Conservation (phyloP, 1,140 invertebrate species). For the Nixonia krombeini region DNA sequence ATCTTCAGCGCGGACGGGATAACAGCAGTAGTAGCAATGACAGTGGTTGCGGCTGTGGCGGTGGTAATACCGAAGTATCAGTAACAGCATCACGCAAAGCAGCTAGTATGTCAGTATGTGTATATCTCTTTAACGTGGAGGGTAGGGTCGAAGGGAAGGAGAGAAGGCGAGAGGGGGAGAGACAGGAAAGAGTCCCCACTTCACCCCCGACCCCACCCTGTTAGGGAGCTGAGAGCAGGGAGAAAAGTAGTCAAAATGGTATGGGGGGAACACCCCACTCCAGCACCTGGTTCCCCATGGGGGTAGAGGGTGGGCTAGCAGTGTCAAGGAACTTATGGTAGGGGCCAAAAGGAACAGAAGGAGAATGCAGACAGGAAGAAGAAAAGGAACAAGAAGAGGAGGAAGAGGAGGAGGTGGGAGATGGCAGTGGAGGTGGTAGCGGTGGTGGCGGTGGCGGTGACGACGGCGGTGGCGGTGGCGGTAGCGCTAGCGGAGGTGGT, state of each 20-base stretch:
- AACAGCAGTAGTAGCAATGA: background rate
- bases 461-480: no score
- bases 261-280: conserved; percentile 56
- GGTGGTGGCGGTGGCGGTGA: no score
- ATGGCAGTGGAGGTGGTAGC: no score
- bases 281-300: conserved; percentile 49
- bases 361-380: conserved; percentile 22
- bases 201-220: conserved; percentile 54
- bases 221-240: conserved; percentile 56
- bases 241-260: conserved; percentile 57
- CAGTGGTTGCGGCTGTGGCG: background rate
- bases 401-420: no score
- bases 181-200: conserved; percentile 50
- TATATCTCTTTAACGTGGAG: conserved; percentile 1
- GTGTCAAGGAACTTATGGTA: conserved; percentile 46
- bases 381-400: no score
- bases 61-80: background rate
- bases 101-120: background rate
- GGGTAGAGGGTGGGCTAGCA: conserved; percentile 57
- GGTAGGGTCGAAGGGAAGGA: conserved; percentile 30
- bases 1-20: background rate
- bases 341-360: conserved; percentile 33
- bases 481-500: no score
- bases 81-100: background rate
- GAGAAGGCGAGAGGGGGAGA: conserved; percentile 24